Evolutionary conservation across 1,140 invertebrate species (phyloP).

Genomic region (Luehdorfia chinensis): DNA sequence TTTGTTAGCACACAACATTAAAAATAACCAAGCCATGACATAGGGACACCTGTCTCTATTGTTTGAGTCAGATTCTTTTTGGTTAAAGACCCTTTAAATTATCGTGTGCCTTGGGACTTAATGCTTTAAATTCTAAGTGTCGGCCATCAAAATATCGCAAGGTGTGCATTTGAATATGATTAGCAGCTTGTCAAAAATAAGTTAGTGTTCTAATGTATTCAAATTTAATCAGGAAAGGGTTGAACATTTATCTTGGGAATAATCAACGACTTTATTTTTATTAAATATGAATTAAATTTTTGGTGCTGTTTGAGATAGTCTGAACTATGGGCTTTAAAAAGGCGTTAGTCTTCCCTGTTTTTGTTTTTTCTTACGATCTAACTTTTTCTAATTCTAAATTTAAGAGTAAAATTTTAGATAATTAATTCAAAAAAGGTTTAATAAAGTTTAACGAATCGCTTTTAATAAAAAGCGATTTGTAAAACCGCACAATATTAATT

Average conservation of each 20-base stretch:
- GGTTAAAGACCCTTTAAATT: slow-evolving; percentile 44
- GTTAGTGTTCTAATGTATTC: slow-evolving; percentile 61
- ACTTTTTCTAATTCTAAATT: too few species aligned
- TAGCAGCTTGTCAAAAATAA: slow-evolving; percentile 74
- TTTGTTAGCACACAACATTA: slow-evolving; percentile 4
- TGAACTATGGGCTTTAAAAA: too few species aligned
- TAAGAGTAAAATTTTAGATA: too few species aligned
- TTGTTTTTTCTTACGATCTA: too few species aligned
- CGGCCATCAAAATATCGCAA: slow-evolving; percentile 60
- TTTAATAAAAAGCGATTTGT: too few species aligned
- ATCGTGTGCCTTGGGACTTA: slow-evolving; percentile 44
- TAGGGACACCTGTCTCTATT: slow-evolving; percentile 53
- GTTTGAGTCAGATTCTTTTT: slow-evolving; percentile 58
- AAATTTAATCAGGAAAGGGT: slow-evolving; percentile 61
- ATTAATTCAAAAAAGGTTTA: too few species aligned
- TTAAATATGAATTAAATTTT: too few species aligned
- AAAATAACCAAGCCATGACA: slow-evolving; percentile 19
- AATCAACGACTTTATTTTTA: slow-evolving; percentile 28
- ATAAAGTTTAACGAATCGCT: too few species aligned
- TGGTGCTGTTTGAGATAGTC: too few species aligned
- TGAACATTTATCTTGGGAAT: slow-evolving; percentile 56
- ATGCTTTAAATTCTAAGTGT: slow-evolving; percentile 68
- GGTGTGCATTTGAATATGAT: slow-evolving; percentile 71
- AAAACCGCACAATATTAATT: too few species aligned
- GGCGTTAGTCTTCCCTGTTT: too few species aligned